These are phyloP conservation scores for Ips nitidus DNA, from an alignment of 1,140 invertebrate genomes.

Conservation along the genomic window DNA sequence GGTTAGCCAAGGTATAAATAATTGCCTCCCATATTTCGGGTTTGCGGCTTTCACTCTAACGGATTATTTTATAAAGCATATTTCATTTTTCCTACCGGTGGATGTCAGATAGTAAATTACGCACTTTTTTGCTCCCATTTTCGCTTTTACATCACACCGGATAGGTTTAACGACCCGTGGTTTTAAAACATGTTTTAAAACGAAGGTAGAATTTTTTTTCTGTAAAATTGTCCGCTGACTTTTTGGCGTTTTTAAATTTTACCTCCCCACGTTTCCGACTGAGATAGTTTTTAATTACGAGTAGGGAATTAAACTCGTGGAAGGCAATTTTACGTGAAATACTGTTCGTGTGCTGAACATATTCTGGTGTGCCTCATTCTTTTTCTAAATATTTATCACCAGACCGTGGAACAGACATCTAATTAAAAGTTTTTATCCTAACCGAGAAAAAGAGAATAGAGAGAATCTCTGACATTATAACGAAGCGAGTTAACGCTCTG, in stretches of 20 bases:
- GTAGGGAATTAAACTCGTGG: not conserved
- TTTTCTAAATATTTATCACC: conserved; percentile 10
- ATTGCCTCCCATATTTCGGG: conserved; percentile 11
- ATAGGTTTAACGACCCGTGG: not conserved
- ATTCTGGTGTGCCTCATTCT: not conserved
- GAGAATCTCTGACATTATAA: not conserved
- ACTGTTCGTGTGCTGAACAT: not conserved
- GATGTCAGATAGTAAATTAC: conserved; percentile 20
- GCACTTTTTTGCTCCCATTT: conserved; percentile 1
- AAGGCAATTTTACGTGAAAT: not conserved
- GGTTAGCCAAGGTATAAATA: not conserved
- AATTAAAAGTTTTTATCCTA: conserved; percentile 13
- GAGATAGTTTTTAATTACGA: too few species aligned
- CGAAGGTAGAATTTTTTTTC: not conserved
- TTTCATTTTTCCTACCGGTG: conserved; percentile 11
- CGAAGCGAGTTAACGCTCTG: not conserved
- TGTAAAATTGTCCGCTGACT: not conserved
- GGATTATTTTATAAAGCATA: conserved; percentile 18
- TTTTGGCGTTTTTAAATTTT: too few species aligned
- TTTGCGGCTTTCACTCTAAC: conserved; percentile 12
- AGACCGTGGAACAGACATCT: conserved; percentile 12
- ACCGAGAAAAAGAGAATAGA: too few species aligned
- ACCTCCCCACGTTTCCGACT: too few species aligned
- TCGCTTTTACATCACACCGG: not conserved
- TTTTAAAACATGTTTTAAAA: not conserved